phyloP scores from a whole-genome alignment of 2,888 invertebrate species.

The Phoronis australis region DNA sequence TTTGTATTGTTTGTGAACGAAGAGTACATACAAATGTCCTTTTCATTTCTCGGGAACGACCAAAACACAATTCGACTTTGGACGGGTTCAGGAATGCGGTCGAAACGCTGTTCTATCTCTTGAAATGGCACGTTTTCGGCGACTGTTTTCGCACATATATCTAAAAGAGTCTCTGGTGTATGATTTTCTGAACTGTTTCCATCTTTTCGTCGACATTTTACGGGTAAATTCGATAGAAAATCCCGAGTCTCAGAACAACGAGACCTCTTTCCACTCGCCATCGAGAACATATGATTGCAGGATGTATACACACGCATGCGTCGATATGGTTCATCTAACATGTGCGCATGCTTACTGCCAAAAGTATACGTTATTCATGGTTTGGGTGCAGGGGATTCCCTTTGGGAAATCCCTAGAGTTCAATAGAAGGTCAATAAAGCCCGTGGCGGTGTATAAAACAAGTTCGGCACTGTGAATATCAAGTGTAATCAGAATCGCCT shows the following conservation, averaged over 20 bases:
- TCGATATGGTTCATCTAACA: conserved; percentile 18
- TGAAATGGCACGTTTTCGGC: conserved; percentile 81
- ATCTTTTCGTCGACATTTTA: conserved; percentile 24
- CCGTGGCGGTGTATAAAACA: too few relatives aligned
- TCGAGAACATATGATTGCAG: conserved; percentile 38
- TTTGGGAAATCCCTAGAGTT: conserved; percentile 24
- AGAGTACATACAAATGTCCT: conserved; percentile 85
- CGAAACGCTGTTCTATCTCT: conserved; percentile 78
- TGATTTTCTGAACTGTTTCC: conserved; percentile 27
- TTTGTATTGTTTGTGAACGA: conserved; percentile 61
- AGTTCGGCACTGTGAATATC: too few relatives aligned
- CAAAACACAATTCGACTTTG: conserved; percentile 81
- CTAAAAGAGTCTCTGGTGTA: conserved; percentile 68
- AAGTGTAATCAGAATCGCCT: too few relatives aligned
- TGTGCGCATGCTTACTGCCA: conserved; percentile 29
- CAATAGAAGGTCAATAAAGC: too few relatives aligned
- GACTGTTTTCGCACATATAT: conserved; percentile 77
- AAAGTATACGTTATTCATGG: conserved; percentile 19
- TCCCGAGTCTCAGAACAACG: conserved; percentile 34
- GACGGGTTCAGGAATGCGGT: conserved; percentile 82
- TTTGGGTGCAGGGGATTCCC: conserved; percentile 29
- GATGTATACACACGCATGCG: conserved; percentile 31
- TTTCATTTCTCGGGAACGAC: conserved; percentile 82
- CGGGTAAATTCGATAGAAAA: conserved; percentile 26
- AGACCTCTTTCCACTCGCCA: conserved; percentile 44